These are phyloP conservation scores for Carterocephalus palaemon DNA, from an alignment of 2,888 invertebrate genomes.

Conservation along the genomic window DNA sequence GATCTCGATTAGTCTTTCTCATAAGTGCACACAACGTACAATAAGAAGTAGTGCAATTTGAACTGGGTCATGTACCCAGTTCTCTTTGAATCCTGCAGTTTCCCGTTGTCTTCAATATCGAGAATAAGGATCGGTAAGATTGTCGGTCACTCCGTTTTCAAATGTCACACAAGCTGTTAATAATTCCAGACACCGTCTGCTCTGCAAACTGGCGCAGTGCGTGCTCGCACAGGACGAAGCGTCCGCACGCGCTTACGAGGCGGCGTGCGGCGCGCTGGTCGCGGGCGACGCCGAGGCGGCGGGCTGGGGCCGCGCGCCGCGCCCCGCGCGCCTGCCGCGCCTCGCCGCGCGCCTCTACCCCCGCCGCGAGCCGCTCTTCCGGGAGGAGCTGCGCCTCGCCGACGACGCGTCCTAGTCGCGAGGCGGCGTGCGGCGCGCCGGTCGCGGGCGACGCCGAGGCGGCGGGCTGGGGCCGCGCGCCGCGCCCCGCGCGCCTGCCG, in stretches of 20 bases:
- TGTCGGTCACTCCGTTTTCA: too few species aligned
- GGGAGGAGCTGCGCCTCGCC: constrained; percentile 38
- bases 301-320: constrained; percentile 42
- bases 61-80: too few species aligned
- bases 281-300: constrained; percentile 38
- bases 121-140: too few species aligned
- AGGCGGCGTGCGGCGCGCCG: too few species aligned
- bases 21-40: too few species aligned
- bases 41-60: too few species aligned
- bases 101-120: too few species aligned
- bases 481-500: too few species aligned
- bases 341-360: constrained; percentile 51
- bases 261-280: constrained; percentile 39
- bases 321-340: constrained; percentile 39
- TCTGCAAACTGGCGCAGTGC: constrained; percentile 56
- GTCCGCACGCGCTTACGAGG: constrained; percentile 42
- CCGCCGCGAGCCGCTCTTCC: constrained; percentile 44
- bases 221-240: constrained; percentile 30
- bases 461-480: too few species aligned
- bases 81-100: too few species aligned
- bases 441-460: too few species aligned
- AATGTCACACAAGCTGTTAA: not conserved
- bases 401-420: constrained; percentile 26
- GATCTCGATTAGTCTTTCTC: too few species aligned
- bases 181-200: constrained; percentile 51